Conservation (phyloP, 1,140 invertebrate species). For the Caenorhabditis remanei region DNA sequence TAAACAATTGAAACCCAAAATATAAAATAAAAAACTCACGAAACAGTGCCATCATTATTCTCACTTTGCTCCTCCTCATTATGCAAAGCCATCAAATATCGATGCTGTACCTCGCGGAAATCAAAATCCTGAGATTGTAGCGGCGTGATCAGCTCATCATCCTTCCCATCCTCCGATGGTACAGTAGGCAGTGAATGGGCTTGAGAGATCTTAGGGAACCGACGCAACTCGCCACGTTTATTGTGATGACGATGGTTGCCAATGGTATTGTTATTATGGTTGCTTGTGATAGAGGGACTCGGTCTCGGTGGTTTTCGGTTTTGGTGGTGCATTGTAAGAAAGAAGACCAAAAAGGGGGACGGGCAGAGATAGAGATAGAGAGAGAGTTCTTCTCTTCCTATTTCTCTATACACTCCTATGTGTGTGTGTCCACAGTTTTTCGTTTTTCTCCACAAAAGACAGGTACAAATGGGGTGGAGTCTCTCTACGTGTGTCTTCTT, state of each 20-base stretch:
- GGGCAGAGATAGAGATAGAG: background rate
- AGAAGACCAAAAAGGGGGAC: background rate
- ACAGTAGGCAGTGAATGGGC: background rate
- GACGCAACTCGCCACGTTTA: background rate
- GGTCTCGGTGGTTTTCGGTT: conserved; percentile 39
- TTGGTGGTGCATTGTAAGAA: background rate
- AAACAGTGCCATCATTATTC: conserved; percentile 1
- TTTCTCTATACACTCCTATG: conserved; percentile 25
- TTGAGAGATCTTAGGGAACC: background rate
- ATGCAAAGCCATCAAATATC: conserved; percentile 36
- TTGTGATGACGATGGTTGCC: background rate
- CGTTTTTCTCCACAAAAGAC: background rate
- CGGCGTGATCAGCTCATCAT: conserved; percentile 19
- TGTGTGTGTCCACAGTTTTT: conserved; percentile 18
- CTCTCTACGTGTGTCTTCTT: background rate
- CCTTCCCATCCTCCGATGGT: conserved; percentile 20
- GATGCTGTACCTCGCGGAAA: conserved; percentile 21
- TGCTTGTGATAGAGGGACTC: background rate
- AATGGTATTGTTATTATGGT: background rate
- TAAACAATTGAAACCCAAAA: background rate
- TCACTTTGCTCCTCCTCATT: background rate
- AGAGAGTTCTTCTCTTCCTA: background rate
- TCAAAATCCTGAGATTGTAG: conserved; percentile 3
- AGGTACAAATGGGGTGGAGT: background rate
- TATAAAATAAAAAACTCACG: conserved; percentile 18